Base-by-base conservation (phyloP, 2,888 invertebrate genomes). In the Acrobeloides nanus region DNA sequence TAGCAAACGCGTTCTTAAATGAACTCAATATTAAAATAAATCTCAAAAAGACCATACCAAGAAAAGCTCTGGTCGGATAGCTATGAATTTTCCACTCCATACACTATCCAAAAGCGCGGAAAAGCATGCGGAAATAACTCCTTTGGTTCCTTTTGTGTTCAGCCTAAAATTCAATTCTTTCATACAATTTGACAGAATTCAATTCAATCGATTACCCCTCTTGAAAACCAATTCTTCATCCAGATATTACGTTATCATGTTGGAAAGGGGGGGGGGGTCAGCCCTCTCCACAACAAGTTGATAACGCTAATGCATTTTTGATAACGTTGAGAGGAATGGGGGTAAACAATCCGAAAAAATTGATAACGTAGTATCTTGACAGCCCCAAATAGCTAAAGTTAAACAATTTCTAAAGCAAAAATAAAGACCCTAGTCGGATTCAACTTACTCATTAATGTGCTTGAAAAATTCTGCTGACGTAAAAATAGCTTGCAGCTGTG, bases 101-200 rank as follows among this genome's bases (percentile, higher is more conserved):
- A 58, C 48, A 4, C 44, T 32, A 35, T 68, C 71, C 26, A 62
- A 35, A 6, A 71, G 48, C 1, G 69, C 62, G 3, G 67, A 50
- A 40, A 68, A 70, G 4, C 49, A 62, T 6, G 66, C 59, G 4
- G 66, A 56, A 15, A 72, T 60, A 7, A 62, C 48, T 17, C 71
- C 71, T 29, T 50, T 50, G 10, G 70, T 64, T 17, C 67, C 66
- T 35, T 61, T 44, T 6, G 32, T 46, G 35, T 59, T 63, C 4
- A 59, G 31, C 3, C 62, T 68, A 34, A 42, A 60, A 34, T 0
- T 6, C 12, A 17, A 17, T 7, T 6, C n/a, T 15, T 24, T 25
- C 12, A 7, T 46, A 27, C 24, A n/a, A 12, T 10, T 18, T 35
- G 1, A 3, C 25, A 44, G 26, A 39, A 39, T 31, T 39, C 33